Evolutionary conservation across 2,113 vertebrate genomes (phyloP).

Genomic region (Protobothrops flavoviridis): DNA sequence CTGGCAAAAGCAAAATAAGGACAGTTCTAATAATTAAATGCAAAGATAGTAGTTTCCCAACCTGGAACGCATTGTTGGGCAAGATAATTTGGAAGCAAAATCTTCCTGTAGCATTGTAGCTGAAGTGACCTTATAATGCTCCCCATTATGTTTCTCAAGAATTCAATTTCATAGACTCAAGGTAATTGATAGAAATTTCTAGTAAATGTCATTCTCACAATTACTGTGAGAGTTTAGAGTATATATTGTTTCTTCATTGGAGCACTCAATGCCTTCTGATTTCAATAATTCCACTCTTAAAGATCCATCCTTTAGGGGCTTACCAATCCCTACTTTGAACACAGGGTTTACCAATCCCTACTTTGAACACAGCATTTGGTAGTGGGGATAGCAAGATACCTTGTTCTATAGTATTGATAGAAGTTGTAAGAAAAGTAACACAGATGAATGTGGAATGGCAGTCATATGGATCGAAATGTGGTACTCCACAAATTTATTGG

Average conservation of each 20-base stretch:
- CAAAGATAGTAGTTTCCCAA: not conserved
- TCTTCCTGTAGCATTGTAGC: not conserved
- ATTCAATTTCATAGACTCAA: not conserved
- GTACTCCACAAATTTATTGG: not conserved
- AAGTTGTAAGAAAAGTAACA: not conserved
- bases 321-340: not conserved
- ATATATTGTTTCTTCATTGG: not conserved
- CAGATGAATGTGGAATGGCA: not conserved
- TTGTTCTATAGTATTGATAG: not conserved
- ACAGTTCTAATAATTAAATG: not conserved
- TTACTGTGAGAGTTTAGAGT: not conserved
- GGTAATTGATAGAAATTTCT: not conserved
- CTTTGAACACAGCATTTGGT: not conserved
- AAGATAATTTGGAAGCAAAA: not conserved
- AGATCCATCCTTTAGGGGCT: not conserved
- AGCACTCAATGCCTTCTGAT: not conserved
- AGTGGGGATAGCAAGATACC: not conserved
- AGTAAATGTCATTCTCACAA: not conserved
- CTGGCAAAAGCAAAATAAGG: not conserved
- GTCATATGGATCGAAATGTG: not conserved
- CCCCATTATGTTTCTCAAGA: not conserved
- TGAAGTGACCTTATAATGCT: not conserved
- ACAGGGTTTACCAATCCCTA: not conserved
- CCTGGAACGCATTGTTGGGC: not conserved
- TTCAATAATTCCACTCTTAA: not conserved